phyloP scores from a whole-genome alignment of 2,113 vertebrate species.

The Tychaedon coryphoeus region DNA sequence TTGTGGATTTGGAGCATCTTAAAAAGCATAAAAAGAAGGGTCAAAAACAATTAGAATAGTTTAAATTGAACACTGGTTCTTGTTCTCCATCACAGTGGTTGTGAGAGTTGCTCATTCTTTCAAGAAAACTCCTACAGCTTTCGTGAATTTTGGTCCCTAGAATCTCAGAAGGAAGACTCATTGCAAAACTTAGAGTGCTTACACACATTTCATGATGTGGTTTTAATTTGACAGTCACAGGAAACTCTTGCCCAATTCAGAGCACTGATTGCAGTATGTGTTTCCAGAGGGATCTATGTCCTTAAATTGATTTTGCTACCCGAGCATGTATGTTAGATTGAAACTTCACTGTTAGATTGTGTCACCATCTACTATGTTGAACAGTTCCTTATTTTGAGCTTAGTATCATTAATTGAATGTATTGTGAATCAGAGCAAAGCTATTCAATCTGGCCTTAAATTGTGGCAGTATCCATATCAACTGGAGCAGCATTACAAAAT shows the following conservation, averaged over 20 bases:
- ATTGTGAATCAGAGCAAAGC: not conserved
- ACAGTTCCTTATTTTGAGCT: not conserved
- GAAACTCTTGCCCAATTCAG: not conserved
- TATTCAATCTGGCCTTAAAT: not conserved
- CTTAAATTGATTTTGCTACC: not conserved
- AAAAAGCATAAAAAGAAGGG: not conserved
- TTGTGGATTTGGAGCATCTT: not conserved
- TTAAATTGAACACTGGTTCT: not conserved
- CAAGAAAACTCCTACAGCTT: not conserved
- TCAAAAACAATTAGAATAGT: not conserved
- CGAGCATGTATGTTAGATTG: not conserved
- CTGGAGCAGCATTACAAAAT: not conserved
- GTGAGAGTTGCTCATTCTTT: not conserved
- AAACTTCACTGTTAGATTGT: not conserved
- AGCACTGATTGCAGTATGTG: rapidly evolving
- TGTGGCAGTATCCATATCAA: not conserved
- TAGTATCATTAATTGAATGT: not conserved
- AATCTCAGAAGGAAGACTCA: not conserved
- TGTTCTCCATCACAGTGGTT: not conserved
- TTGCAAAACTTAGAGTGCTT: not conserved
- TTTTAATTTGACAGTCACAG: not conserved
- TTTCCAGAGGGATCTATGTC: not conserved
- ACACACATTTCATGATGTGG: not conserved
- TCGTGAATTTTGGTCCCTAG: not conserved
- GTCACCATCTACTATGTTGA: not conserved